Evolutionary conservation across 2,113 vertebrate genomes (phyloP).

Genomic region (Microtus ochrogaster): DNA sequence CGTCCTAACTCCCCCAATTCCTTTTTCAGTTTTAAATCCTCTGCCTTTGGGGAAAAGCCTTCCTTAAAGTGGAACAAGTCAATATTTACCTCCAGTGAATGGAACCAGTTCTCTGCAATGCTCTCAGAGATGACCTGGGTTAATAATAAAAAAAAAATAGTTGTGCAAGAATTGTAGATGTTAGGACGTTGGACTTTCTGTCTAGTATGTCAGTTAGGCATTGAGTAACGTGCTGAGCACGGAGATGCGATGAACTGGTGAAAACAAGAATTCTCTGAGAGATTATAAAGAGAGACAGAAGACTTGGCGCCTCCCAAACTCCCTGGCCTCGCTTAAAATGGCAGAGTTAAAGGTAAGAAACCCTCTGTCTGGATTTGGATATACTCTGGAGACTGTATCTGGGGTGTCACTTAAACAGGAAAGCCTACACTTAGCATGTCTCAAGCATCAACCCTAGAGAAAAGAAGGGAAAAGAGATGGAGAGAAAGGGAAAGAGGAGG

Average conservation of each 20-base stretch:
- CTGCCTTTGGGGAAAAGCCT: neutral
- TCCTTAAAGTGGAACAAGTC: slow-evolving; percentile 6
- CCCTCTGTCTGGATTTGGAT: neutral
- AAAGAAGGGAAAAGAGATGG: neutral
- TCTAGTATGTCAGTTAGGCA: slow-evolving; percentile 59
- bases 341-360: slow-evolving; percentile 91
- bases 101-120: neutral
- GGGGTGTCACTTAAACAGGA: neutral
- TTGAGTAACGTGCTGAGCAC: neutral
- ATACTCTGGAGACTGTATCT: neutral
- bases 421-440: neutral
- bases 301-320: neutral
- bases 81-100: slow-evolving; percentile 37
- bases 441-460: neutral
- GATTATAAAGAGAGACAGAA: slow-evolving; percentile 20
- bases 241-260: neutral
- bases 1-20: neutral
- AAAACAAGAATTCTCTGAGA: neutral
- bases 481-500: neutral
- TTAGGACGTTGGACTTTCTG: slow-evolving; percentile 83
- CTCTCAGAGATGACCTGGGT: slow-evolving; percentile 72
- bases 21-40: neutral
- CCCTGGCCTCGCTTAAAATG: slow-evolving; percentile 83
- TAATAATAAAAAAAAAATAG: slow-evolving; percentile 85
- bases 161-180: slow-evolving; percentile 81